Percentiles rank a stretch among this genome's conserved stretches.
These are phyloP conservation scores for Rostratula benghalensis DNA, from an alignment of 2,113 vertebrate genomes.

Conservation along the genomic window DNA sequence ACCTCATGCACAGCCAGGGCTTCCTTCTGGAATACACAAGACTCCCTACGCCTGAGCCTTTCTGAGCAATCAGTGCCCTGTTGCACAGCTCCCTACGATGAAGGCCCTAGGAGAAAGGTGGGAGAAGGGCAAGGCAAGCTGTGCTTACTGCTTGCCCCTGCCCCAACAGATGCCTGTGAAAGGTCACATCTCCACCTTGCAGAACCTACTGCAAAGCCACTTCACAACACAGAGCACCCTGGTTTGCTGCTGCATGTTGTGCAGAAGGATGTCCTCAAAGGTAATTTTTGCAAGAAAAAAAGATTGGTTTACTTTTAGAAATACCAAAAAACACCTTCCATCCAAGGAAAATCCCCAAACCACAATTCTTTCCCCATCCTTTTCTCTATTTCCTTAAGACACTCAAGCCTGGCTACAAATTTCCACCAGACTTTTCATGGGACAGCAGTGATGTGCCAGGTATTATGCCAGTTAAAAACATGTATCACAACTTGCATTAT, in stretches of 20 bases:
- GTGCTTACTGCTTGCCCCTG: not conserved
- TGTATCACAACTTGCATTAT: not conserved
- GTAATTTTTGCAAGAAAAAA: not conserved
- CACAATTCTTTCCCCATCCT: not conserved
- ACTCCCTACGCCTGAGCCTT: not conserved
- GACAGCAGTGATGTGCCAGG: not conserved
- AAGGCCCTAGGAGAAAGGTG: not conserved
- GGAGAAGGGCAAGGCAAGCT: not conserved
- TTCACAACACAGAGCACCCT: not conserved
- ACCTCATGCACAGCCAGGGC: not conserved
- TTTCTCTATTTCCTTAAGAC: not conserved
- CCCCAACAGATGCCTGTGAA: not conserved
- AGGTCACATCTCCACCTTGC: not conserved
- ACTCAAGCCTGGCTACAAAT: not conserved
- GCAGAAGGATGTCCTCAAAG: not conserved
- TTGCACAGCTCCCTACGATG: rapidly evolving
- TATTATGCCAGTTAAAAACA: not conserved
- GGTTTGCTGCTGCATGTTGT: not conserved
- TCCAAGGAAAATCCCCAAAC: not conserved
- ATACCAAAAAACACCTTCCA: not conserved
- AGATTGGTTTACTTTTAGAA: not conserved
- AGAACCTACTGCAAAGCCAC: not conserved
- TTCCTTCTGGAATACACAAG: not conserved
- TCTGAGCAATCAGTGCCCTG: not conserved
- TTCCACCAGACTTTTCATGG: not conserved